Conservation (phyloP, 2,113 vertebrate genomes). For the Nesogale talazaci region DNA sequence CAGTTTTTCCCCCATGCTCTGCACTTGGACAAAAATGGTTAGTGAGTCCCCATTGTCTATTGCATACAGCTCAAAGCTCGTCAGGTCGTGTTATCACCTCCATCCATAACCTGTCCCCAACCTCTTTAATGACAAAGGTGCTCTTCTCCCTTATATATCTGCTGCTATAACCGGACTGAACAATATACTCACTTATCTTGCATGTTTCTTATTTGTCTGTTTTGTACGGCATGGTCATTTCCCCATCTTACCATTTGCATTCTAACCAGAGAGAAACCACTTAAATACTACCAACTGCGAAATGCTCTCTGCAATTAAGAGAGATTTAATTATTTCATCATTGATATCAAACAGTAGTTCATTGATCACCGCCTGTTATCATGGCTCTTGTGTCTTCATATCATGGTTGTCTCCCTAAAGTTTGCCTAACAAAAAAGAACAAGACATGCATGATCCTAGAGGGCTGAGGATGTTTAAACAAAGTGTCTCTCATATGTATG, state of each 20-base stretch:
- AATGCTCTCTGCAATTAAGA: not conserved
- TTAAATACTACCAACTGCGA: not conserved
- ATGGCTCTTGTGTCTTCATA: not conserved
- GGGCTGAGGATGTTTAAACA: not conserved
- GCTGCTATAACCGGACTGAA: not conserved
- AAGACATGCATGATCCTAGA: not conserved
- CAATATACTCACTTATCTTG: not conserved
- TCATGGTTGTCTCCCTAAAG: not conserved
- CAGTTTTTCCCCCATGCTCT: not conserved
- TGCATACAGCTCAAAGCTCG: slow-evolving; percentile 20
- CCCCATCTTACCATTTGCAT: not conserved
- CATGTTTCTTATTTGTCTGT: not conserved
- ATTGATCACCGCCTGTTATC: not conserved
- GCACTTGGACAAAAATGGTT: not conserved
- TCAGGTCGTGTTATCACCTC: not conserved
- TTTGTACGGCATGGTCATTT: not conserved
- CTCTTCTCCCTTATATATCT: not conserved
- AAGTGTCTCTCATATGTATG: not conserved
- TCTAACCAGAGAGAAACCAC: not conserved
- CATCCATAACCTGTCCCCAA: not conserved
- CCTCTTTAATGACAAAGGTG: not conserved
- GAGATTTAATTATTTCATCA: no score
- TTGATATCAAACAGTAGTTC: slow-evolving; percentile 16
- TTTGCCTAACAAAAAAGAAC: not conserved
- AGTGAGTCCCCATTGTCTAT: not conserved